A percentile compares a stretch with the other conserved stretches of the same genome.
Conservation (phyloP, 1,140 invertebrate genomes). For the Yoshiicerus persimilis region DNA sequence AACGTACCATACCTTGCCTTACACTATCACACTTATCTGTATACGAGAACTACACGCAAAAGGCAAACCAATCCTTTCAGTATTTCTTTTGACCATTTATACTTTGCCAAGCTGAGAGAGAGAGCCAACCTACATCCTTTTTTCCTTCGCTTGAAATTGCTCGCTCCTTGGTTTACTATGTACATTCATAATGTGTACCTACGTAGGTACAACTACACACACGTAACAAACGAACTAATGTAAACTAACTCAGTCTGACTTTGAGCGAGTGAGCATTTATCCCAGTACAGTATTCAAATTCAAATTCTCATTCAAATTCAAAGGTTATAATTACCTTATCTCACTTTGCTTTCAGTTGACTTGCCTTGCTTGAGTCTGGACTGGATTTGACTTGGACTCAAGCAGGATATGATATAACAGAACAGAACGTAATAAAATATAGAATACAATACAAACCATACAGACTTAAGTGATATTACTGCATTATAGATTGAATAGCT, state of each 20-base stretch:
- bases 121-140: slow-evolving; percentile 25
- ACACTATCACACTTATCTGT: not conserved
- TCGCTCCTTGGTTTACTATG: not conserved
- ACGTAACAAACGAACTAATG: not conserved
- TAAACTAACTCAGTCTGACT: too few relatives aligned
- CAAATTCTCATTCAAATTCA: slow-evolving; percentile 30
- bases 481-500: slow-evolving; percentile 7
- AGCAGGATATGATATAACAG: slow-evolving; percentile 10
- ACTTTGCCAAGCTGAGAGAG: not conserved
- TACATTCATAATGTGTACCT: not conserved
- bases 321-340: slow-evolving; percentile 42
- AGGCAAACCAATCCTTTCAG: not conserved
- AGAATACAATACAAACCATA: not conserved
- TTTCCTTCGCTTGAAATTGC: not conserved
- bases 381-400: not conserved
- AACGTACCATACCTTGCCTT: not conserved
- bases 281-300: not conserved
- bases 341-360: slow-evolving; percentile 7
- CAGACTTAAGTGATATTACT: not conserved
- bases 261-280: not conserved
- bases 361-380: not conserved
- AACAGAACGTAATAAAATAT: not conserved
- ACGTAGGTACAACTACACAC: not conserved
- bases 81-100: slow-evolving; percentile 10
- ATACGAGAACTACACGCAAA: slow-evolving; percentile 28